Evolutionary conservation across 2,113 vertebrate genomes (phyloP), one percentile per base, ranked within the genome.

Genomic region (Shinisaurus crocodilurus): DNA sequence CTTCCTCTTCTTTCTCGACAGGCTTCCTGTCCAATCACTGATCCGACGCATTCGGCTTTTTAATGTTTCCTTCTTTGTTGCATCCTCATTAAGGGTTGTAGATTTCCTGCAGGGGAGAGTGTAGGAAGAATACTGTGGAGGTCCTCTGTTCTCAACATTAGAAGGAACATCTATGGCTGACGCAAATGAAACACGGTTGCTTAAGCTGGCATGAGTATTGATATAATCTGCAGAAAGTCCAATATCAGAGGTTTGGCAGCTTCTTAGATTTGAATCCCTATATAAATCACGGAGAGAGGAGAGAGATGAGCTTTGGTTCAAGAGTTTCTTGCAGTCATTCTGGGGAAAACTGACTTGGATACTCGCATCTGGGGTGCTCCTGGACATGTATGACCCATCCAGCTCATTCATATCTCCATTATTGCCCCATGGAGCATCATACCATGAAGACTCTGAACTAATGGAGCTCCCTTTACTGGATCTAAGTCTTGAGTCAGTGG

Each of bases 11-110:
- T 98, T 99, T 81, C 98, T 97, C 0, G 98, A 99, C 85, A 99
- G 97, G 96, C 99, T 99, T 67, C 99, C 99, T 0, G 99, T 99
- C 99, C 99, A 99, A 96, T 99, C 98, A 77, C 99, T 99, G 93
- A 99, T 97, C 70, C 98, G 98, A 7, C 98, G 97, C 95, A 99
- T 99, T 57, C 98, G 97, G 94, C 96, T 98, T 96, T 98, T 99
- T 88, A 99, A 96, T 0, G 98, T 98, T 88, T 97, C 98, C 89
- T 98, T 99, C 95, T 98, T 99, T 32, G 97, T 92, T 0, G 93
- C 15, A 70, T 96, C 95, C 45, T 98, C 98, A 0, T 87, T 23
- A 1, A 97, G 95, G 3, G 96, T 92, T 89, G 97, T 98, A 86
- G 98, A 95, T 92, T 98, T 98, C 16, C 98, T 98, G 92, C 99